A percentile compares a stretch with the other conserved stretches of the same genome.
Conservation (phyloP, 2,888 invertebrate genomes). For the Neoitamus cyanurus region DNA sequence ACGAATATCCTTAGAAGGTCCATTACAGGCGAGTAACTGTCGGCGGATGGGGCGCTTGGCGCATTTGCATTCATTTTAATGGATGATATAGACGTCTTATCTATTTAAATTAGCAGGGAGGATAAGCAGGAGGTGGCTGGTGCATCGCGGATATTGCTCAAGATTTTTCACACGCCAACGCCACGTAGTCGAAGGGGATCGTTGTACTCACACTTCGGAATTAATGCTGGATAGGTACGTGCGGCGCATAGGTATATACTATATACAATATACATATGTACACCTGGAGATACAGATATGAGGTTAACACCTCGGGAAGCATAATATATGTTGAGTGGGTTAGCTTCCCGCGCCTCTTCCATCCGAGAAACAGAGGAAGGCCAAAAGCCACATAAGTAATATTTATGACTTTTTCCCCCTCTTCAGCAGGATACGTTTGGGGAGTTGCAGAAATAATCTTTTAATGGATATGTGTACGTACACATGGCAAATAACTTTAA, state of each 20-base stretch:
- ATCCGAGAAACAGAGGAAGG: neutral
- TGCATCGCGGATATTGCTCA: neutral
- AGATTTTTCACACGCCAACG: neutral
- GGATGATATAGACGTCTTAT: slow-evolving; percentile 32
- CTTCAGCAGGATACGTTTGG: neutral
- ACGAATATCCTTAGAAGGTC: slow-evolving; percentile 20
- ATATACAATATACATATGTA: too few species aligned
- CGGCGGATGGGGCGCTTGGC: neutral
- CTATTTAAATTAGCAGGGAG: slow-evolving; percentile 21
- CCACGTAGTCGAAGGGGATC: neutral
- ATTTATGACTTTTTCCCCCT: neutral
- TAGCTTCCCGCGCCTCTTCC: neutral
- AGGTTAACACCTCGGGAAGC: neutral
- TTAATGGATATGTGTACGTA: neutral
- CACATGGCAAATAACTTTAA: neutral
- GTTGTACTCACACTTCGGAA: neutral
- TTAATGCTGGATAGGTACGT: neutral
- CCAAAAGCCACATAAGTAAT: neutral
- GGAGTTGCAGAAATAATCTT: neutral
- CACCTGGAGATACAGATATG: neutral
- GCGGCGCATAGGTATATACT: too few species aligned
- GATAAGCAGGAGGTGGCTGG: neutral
- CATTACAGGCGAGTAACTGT: neutral
- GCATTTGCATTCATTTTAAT: slow-evolving; percentile 38
- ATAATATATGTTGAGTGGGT: neutral